Percentiles rank a stretch among this genome's conserved stretches.
Evolutionary conservation across 2,888 invertebrate species (phyloP).

Genomic region (Biston stratarius): DNA sequence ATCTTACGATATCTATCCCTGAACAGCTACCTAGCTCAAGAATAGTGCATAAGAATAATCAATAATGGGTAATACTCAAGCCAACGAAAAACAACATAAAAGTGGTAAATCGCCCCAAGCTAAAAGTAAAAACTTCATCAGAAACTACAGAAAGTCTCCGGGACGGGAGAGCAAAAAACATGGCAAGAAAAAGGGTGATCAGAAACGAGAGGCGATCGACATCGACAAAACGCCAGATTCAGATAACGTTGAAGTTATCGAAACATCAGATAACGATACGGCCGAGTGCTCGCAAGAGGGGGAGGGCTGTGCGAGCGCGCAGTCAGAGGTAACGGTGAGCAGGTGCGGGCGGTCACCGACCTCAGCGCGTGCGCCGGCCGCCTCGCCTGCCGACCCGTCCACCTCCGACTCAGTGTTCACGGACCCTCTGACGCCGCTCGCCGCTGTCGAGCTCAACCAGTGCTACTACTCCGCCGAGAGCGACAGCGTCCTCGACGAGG

Average conservation of each 20-base stretch:
- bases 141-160: conserved; percentile 76
- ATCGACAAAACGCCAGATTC: conserved; percentile 82
- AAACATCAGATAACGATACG: conserved; percentile 80
- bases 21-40: conserved; percentile 1
- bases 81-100: conserved; percentile 82
- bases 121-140: conserved; percentile 85
- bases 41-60: conserved; percentile 20
- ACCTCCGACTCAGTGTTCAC: conserved; percentile 92
- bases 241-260: conserved; percentile 79
- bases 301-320: conserved; percentile 69
- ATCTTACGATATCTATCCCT: conserved; percentile 15
- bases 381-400: conserved; percentile 85
- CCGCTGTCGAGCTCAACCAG: conserved; percentile 88
- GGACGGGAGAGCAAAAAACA: conserved; percentile 78
- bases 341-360: conserved; percentile 83
- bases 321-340: conserved; percentile 80
- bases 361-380: conserved; percentile 68
- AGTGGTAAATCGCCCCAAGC: conserved; percentile 83
- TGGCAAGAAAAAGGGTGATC: conserved; percentile 73
- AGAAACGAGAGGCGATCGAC: conserved; percentile 71
- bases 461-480: conserved; percentile 88
- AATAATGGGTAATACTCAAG: conserved; percentile 85
- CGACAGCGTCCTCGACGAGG: conserved; percentile 78
- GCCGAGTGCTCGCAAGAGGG: conserved; percentile 76
- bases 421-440: conserved; percentile 88